Percentiles rank a stretch among this genome's conserved stretches.
Evolutionary conservation across 2,888 invertebrate genomes (phyloP).

Genomic region (Beris morrisii): DNA sequence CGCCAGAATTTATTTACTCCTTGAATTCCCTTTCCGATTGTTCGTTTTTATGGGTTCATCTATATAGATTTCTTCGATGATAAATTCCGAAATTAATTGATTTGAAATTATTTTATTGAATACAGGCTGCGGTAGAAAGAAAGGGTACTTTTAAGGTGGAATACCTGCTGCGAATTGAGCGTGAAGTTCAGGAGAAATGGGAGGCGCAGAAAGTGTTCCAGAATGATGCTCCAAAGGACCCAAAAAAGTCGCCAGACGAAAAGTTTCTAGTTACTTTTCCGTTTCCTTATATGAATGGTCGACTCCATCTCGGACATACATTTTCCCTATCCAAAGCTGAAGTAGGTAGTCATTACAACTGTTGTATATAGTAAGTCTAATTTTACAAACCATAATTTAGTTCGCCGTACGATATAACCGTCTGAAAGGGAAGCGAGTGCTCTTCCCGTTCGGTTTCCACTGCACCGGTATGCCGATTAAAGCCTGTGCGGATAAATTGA

Average conservation of each 20-base stretch:
- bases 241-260: constrained; percentile 63
- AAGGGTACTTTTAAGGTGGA: constrained; percentile 97
- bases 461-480: constrained; percentile 99
- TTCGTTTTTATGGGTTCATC: too few relatives aligned
- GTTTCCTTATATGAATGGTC: constrained; percentile 99
- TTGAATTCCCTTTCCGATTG: too few relatives aligned
- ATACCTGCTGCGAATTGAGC: constrained; percentile 87
- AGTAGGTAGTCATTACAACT: constrained; percentile 57
- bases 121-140: constrained; percentile 58
- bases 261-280: constrained; percentile 96
- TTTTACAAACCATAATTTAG: constrained; percentile 54
- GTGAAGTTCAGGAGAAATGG: constrained; percentile 85
- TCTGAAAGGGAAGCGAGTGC: constrained; percentile 84
- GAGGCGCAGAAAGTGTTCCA: constrained; percentile 77
- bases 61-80: too few relatives aligned
- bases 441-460: constrained; percentile 98
- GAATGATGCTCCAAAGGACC: constrained; percentile 71
- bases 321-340: constrained; percentile 97
- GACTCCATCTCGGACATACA: constrained; percentile 95
- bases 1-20: too few relatives aligned
- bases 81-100: too few relatives aligned
- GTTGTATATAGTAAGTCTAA: not conserved
- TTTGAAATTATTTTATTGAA: too few relatives aligned
- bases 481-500: constrained; percentile 97
- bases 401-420: constrained; percentile 91